Evolutionary conservation across 2,113 vertebrate genomes (phyloP).

Genomic region (Dinomys branickii): DNA sequence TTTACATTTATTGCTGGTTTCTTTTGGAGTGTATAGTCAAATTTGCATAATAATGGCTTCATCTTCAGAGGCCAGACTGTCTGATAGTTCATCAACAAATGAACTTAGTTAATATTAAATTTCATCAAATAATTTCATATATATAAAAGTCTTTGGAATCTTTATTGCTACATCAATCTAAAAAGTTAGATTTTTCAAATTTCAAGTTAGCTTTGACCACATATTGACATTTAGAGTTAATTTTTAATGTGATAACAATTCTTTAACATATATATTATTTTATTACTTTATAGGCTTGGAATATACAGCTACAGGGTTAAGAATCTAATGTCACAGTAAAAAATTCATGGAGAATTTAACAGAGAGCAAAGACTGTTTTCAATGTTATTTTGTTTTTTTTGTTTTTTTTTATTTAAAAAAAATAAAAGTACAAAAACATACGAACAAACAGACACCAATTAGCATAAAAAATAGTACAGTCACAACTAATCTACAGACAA

Average conservation of each 20-base stretch:
- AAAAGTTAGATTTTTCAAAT: not conserved
- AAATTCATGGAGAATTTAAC: not conserved
- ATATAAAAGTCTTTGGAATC: not conserved
- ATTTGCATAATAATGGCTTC: not conserved
- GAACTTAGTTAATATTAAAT: slow-evolving; percentile 12
- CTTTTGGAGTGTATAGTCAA: not conserved
- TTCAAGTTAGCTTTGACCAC: not conserved
- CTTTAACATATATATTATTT: not conserved
- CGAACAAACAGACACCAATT: too few species aligned
- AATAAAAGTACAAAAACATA: too few species aligned
- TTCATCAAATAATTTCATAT: not conserved
- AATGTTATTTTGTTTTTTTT: slow-evolving; percentile 7
- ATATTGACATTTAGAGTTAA: not conserved
- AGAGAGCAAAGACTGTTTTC: not conserved
- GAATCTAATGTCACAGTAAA: not conserved
- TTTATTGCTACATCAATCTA: not conserved
- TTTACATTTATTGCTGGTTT: not conserved
- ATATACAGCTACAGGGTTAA: not conserved
- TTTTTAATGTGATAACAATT: not conserved
- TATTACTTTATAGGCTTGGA: not conserved
- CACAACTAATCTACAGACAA: too few species aligned
- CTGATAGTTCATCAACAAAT: not conserved
- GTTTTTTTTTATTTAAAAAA: too few species aligned
- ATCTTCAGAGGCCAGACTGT: not conserved
- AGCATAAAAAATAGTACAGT: too few species aligned